A percentile compares a stretch with the other conserved stretches of the same genome.
phyloP scores from a whole-genome alignment of 2,888 invertebrate species.

The Apodemia hepburni region DNA sequence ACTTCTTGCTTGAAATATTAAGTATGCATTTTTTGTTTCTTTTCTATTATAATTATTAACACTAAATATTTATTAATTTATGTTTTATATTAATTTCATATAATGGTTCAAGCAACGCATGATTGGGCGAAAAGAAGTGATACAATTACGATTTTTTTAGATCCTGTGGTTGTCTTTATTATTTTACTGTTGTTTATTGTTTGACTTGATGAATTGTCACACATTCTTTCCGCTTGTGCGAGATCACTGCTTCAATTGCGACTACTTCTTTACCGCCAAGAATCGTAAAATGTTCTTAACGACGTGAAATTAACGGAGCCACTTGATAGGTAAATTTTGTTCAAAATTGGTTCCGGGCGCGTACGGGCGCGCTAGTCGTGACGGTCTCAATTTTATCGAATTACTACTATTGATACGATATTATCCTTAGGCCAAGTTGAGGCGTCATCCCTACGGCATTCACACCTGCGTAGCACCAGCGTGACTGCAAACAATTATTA shows the following conservation, averaged over 20 bases:
- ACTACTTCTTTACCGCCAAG: slow-evolving; percentile 46
- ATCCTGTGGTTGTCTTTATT: slow-evolving; percentile 60
- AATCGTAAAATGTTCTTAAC: not conserved
- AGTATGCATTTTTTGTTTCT: slow-evolving; percentile 5
- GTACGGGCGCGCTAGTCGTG: slow-evolving; percentile 52
- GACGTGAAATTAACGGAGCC: not conserved
- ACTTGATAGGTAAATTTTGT: not conserved
- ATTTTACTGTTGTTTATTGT: slow-evolving; percentile 60
- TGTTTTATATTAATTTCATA: slow-evolving; percentile 11
- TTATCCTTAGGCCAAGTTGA: slow-evolving; percentile 80
- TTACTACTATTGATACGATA: slow-evolving; percentile 42
- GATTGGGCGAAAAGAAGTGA: slow-evolving; percentile 76
- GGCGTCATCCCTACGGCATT: slow-evolving; percentile 70
- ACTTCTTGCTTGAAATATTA: slow-evolving; percentile 10
- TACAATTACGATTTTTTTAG: slow-evolving; percentile 45
- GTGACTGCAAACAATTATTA: slow-evolving; percentile 78
- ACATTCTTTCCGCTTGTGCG: slow-evolving; percentile 79
- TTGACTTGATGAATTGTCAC: slow-evolving; percentile 63
- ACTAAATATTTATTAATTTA: not conserved
- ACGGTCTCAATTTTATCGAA: slow-evolving; percentile 21
- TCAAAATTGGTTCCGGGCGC: slow-evolving; percentile 52
- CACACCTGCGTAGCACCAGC: slow-evolving; percentile 70
- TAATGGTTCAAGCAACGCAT: slow-evolving; percentile 71
- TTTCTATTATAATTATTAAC: not conserved
- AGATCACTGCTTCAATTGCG: slow-evolving; percentile 69